phyloP scores from a whole-genome alignment of 2,888 invertebrate genomes.

The Galeruca laticollis region DNA sequence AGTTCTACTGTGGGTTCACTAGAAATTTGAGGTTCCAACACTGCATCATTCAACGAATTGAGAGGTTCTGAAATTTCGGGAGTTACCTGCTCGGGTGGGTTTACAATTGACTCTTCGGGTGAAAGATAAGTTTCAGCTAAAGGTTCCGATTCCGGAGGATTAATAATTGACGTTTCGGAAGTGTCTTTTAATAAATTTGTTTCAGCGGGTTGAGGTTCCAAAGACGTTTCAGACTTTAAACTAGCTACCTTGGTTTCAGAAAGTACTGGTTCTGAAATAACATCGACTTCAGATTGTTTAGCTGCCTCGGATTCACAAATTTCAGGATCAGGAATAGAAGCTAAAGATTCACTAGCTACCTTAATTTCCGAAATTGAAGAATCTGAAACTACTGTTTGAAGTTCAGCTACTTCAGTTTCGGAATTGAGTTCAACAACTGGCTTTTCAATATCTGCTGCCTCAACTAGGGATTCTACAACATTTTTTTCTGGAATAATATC shows the following conservation, averaged over 20 bases:
- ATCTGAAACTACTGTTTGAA: slow-evolving; percentile 1
- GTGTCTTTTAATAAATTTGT: slow-evolving; percentile 9
- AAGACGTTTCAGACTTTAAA: slow-evolving; percentile 35
- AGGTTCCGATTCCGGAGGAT: slow-evolving; percentile 21
- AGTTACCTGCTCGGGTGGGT: background rate
- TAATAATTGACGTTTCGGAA: slow-evolving; percentile 4
- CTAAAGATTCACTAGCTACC: slow-evolving; percentile 14
- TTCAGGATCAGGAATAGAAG: slow-evolving; percentile 7
- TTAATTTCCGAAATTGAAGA: slow-evolving; percentile 16
- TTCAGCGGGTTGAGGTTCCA: slow-evolving; percentile 26
- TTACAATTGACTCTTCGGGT: slow-evolving; percentile 1
- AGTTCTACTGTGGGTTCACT: background rate
- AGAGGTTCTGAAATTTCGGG: background rate
- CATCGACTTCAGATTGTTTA: background rate
- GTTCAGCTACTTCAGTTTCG: slow-evolving; percentile 19
- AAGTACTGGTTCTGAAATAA: background rate
- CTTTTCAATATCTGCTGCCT: slow-evolving; percentile 3
- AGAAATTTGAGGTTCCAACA: no score
- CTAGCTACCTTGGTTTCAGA: background rate
- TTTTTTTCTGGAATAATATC: background rate
- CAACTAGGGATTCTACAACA: background rate
- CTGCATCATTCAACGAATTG: no score
- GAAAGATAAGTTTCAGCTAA: background rate
- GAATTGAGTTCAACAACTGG: background rate
- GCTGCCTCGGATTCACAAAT: background rate